Conservation (phyloP, 35 echinoderm and acorn worm species). For the Stichopus chloronotus region DNA sequence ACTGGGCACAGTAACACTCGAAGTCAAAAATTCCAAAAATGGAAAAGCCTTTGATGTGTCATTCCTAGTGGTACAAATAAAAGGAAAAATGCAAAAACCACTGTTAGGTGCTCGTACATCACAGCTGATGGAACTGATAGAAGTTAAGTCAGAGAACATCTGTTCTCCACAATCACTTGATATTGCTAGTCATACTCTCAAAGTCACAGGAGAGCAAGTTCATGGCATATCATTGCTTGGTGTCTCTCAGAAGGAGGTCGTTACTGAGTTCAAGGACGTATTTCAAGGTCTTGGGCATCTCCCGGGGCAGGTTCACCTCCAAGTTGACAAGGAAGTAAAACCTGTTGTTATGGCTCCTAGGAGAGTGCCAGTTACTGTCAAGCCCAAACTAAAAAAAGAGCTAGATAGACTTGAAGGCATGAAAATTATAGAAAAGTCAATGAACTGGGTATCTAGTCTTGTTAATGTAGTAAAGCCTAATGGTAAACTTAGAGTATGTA, state of each 20-base stretch:
- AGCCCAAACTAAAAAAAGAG: background rate
- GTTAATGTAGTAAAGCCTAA: constrained; percentile 31
- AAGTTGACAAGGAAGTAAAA: constrained; percentile 40
- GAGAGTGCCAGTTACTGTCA: constrained; percentile 4
- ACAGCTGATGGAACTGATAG: constrained; percentile 13
- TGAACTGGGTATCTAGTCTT: constrained; percentile 51
- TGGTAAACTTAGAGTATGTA: constrained; percentile 60
- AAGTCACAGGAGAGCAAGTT: constrained; percentile 4
- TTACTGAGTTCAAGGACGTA: constrained; percentile 55
- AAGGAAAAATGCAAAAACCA: background rate
- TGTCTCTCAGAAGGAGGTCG: background rate
- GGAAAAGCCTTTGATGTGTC: too few relatives aligned
- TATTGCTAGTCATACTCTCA: background rate
- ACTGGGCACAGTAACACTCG: too few relatives aligned
- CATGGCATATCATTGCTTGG: background rate
- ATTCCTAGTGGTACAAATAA: too few relatives aligned
- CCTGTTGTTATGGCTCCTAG: constrained; percentile 46
- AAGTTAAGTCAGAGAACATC: constrained; percentile 15
- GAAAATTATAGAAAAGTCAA: constrained; percentile 26
- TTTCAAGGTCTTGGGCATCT: constrained; percentile 54
- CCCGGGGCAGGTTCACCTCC: constrained; percentile 29
- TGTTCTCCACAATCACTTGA: background rate
- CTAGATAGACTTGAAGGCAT: background rate
- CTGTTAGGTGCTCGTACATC: background rate
- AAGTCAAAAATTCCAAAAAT: too few relatives aligned